Percentiles rank a stretch among this genome's conserved stretches.
phyloP scores from a whole-genome alignment of 2,113 vertebrate species.

The Phyllostomus discolor region DNA sequence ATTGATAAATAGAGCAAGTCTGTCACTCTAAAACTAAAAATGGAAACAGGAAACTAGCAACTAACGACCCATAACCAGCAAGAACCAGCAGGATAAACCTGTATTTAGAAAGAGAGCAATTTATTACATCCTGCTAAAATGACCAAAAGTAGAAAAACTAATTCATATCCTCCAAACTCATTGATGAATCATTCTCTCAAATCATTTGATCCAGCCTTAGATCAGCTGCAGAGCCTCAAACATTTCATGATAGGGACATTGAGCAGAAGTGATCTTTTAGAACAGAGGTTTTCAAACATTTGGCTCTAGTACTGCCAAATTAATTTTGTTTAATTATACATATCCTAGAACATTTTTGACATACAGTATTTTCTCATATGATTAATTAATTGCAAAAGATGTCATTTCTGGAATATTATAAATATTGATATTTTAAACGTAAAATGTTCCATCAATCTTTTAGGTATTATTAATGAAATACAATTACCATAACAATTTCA shows the following conservation, averaged over 20 bases:
- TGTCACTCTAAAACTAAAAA: slow-evolving; percentile 29
- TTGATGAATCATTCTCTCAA: not conserved
- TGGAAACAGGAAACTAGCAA: not conserved
- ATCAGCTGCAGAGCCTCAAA: not conserved
- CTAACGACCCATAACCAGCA: not conserved
- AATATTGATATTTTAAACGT: slow-evolving; percentile 39
- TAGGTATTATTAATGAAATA: slow-evolving; percentile 25
- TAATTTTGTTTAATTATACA: slow-evolving; percentile 34
- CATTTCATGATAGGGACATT: not conserved
- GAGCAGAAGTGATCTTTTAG: not conserved
- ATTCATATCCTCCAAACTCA: not conserved
- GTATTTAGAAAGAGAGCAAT: slow-evolving; percentile 28
- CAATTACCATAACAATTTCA: slow-evolving; percentile 25
- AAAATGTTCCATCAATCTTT: not conserved
- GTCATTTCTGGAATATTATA: slow-evolving; percentile 12
- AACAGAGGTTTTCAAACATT: slow-evolving; percentile 40
- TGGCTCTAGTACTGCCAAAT: not conserved
- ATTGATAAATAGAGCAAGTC: not conserved
- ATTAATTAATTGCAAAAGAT: slow-evolving; percentile 55
- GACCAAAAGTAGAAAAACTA: slow-evolving; percentile 1
- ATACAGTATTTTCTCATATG: slow-evolving; percentile 32
- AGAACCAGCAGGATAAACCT: not conserved
- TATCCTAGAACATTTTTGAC: not conserved
- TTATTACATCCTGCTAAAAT: slow-evolving; percentile 22
- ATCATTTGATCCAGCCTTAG: not conserved